Base-by-base conservation (phyloP, 2,797 vertebrate genomes). In the Geotrypetes seraphini region DNA sequence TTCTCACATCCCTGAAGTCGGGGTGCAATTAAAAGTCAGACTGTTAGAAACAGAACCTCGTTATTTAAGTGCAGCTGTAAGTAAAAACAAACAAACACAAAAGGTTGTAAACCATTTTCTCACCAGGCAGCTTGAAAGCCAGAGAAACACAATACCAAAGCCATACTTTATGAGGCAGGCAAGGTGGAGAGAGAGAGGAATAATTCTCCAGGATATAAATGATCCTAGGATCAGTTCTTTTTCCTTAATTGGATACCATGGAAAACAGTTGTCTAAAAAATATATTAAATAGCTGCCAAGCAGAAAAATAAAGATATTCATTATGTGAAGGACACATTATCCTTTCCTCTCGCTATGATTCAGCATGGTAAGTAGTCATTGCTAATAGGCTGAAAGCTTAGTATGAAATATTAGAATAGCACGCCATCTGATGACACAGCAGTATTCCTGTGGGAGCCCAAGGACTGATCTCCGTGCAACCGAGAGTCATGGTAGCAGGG, bases 361-460 rank as follows among this genome's bases (percentile, higher is more conserved):
- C 81, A 81, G 81, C 88, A 90, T 81, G 84, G 88, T 86, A 90
- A 89, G 87, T 86, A 87, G 81, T 89, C 90, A 89, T 86, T 80
- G 83, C 78, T 97, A 96, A 97, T 96, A 93, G 91, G 90, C 88
- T 86, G 83, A 85, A 71, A 76, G 81, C 81, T 83, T 79, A 70
- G 73, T 73, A 80, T 95, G 91, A 97, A 93, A 93, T 92, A 94
- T 94, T 83, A 82, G 81, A 73, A 84, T 82, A 84, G 80, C 83
- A 79, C 71, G 25, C 78, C 64, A 64, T 73, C 75, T 77, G 89
- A 88, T 93, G 88, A 92, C 87, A 91, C 90, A 89, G 89, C 80
- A 88, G 87, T 78, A 78, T 81, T 89, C 92, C 90, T 89, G 43
- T 52, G 91, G 92, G 89, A 83, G 71, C 60, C 64, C 58, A 50